Percentiles rank a stretch among this genome's conserved stretches.
Evolutionary conservation across 30 jellyfish, hydroid and myxozoan species (phyloP).

Genomic region (Pelagia noctiluca): DNA sequence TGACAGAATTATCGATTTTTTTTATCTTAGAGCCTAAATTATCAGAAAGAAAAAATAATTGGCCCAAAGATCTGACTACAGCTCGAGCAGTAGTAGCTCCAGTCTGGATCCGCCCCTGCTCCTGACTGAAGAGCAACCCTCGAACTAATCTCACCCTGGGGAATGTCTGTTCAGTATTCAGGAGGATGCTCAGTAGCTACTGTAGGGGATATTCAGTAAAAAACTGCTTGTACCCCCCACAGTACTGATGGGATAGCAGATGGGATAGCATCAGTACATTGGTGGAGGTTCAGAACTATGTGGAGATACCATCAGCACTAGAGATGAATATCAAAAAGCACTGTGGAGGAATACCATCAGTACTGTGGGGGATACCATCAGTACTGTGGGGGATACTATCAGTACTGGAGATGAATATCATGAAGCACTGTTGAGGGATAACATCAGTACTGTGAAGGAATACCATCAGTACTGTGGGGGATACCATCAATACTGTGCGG

Average conservation of each 20-base stretch:
- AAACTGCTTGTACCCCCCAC: not conserved
- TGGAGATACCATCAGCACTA: not conserved
- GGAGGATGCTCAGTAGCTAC: not conserved
- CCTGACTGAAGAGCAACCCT: not conserved
- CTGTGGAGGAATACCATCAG: not conserved
- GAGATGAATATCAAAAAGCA: not conserved
- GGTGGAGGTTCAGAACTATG: no score
- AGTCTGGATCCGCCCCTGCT: not conserved
- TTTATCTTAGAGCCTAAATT: no score
- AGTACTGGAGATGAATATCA: not conserved
- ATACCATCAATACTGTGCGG: no score
- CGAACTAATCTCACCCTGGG: not conserved
- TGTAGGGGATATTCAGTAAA: not conserved
- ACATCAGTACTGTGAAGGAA: no score
- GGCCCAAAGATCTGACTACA: not conserved
- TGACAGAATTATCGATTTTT: no score
- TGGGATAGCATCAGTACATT: no score
- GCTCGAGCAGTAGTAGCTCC: not conserved
- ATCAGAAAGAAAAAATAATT: no score
- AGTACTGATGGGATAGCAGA: not conserved
- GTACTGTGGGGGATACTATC: no score
- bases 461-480: no score
- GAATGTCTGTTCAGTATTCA: not conserved
- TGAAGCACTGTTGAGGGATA: not conserved
- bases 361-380: not conserved